These are phyloP conservation scores for Tuberolachnus salignus DNA, from an alignment of 2,888 invertebrate genomes.

Conservation along the genomic window DNA sequence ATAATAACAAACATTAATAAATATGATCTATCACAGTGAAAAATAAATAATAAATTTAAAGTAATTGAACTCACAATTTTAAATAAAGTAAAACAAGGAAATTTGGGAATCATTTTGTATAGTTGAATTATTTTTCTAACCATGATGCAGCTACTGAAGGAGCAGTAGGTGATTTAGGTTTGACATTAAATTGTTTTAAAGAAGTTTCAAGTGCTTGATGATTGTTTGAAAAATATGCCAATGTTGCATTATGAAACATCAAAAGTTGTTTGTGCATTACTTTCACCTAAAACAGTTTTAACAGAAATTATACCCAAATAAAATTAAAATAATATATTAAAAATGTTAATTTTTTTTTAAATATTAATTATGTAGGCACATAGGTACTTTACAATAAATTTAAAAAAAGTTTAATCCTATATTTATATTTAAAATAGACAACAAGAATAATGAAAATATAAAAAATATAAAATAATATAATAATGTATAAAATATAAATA, in stretches of 20 bases:
- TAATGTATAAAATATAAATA: too few relatives aligned
- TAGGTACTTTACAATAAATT: too few relatives aligned
- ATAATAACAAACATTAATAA: conserved; percentile 20
- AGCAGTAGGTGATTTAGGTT: conserved; percentile 86
- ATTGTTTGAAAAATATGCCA: conserved; percentile 97
- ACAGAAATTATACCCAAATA: too few relatives aligned
- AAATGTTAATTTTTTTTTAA: too few relatives aligned
- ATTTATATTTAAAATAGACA: too few relatives aligned
- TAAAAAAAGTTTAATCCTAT: too few relatives aligned
- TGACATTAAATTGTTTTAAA: conserved; percentile 93
- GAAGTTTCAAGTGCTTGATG: conserved; percentile 91
- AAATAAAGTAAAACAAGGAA: conserved; percentile 30
- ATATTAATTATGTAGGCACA: too few relatives aligned
- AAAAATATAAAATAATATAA: too few relatives aligned
- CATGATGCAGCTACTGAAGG: conserved; percentile 77
- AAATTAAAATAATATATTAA: too few relatives aligned
- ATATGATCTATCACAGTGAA: conserved; percentile 45
- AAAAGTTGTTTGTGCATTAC: conserved; percentile 98
- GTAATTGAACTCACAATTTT: conserved; percentile 23
- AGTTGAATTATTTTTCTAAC: conserved; percentile 72
- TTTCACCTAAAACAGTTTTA: conserved; percentile 77
- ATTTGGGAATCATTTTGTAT: conserved; percentile 10
- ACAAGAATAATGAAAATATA: too few relatives aligned
- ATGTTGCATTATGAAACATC: conserved; percentile 93
- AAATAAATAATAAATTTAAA: conserved; percentile 30